Conservation (phyloP, 2,797 vertebrate species). For the Fistularia tabacaria region DNA sequence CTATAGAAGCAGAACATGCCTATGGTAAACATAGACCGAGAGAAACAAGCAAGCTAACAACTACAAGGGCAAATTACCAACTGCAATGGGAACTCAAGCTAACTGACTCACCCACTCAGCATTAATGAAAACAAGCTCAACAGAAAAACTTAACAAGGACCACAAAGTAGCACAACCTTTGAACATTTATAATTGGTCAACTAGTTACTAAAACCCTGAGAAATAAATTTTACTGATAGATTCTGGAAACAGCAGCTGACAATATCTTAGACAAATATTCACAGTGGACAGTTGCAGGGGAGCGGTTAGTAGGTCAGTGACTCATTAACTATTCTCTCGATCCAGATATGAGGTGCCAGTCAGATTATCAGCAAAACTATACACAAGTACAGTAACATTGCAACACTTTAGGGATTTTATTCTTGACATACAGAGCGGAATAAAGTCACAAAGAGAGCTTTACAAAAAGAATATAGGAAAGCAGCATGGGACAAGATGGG, state of each 20-base stretch:
- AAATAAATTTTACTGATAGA: constrained; percentile 10
- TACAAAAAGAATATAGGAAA: not conserved
- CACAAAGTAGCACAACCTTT: constrained; percentile 1
- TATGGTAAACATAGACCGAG: constrained; percentile 43
- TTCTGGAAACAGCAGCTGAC: constrained; percentile 15
- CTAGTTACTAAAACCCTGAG: constrained; percentile 8
- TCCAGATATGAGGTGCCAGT: constrained; percentile 31
- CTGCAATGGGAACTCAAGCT: constrained; percentile 16
- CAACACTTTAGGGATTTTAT: constrained; percentile 1
- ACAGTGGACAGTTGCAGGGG: constrained; percentile 17
- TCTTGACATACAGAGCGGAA: not conserved
- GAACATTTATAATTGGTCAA: constrained; percentile 1
- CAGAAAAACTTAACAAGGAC: not conserved
- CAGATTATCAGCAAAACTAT: constrained; percentile 27
- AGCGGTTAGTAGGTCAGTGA: constrained; percentile 59
- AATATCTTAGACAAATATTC: constrained; percentile 40
- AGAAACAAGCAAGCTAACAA: constrained; percentile 55
- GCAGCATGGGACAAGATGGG: not conserved
- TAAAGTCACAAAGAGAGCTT: constrained; percentile 1
- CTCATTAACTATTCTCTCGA: constrained; percentile 46
- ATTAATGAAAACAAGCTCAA: not conserved
- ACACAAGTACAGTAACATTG: constrained; percentile 11
- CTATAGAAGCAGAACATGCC: constrained; percentile 27
- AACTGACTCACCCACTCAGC: not conserved
- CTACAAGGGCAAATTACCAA: constrained; percentile 29